A percentile compares a stretch with the other conserved stretches of the same genome.
These are phyloP conservation scores for Sapayoa aenigma DNA, from an alignment of 2,113 vertebrate genomes.

Conservation along the genomic window DNA sequence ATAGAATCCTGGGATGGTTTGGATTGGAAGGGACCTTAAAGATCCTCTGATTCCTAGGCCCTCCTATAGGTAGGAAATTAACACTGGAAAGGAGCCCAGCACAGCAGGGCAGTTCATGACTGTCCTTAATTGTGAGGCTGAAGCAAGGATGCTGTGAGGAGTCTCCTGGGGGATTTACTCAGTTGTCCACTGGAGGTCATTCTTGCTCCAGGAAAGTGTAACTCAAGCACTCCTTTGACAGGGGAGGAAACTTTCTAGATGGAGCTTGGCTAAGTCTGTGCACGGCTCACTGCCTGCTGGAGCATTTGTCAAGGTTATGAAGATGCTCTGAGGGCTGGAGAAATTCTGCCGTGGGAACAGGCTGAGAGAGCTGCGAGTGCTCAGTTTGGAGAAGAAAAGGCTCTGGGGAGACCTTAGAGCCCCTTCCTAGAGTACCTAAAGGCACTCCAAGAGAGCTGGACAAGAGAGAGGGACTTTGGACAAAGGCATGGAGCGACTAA, in stretches of 20 bases:
- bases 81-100: not conserved
- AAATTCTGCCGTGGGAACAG: not conserved
- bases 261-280: not conserved
- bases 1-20: not conserved
- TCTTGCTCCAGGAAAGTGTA: not conserved
- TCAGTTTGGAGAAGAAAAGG: not conserved
- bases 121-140: not conserved
- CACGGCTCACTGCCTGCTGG: not conserved
- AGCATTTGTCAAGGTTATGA: not conserved
- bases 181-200: slow-evolving; percentile 56
- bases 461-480: not conserved
- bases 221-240: accelerated
- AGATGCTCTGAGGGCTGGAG: not conserved
- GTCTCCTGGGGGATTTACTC: not conserved
- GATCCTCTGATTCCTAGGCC: not conserved
- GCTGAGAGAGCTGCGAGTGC: not conserved
- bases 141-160: not conserved
- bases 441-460: not conserved
- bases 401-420: not conserved
- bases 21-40: not conserved
- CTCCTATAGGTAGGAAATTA: not conserved
- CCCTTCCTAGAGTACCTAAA: not conserved
- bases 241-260: not conserved
- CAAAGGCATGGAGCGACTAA: not conserved
- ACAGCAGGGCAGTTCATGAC: not conserved